Base-by-base conservation (phyloP, 1,140 invertebrate genomes). In the Papilio polytes region DNA sequence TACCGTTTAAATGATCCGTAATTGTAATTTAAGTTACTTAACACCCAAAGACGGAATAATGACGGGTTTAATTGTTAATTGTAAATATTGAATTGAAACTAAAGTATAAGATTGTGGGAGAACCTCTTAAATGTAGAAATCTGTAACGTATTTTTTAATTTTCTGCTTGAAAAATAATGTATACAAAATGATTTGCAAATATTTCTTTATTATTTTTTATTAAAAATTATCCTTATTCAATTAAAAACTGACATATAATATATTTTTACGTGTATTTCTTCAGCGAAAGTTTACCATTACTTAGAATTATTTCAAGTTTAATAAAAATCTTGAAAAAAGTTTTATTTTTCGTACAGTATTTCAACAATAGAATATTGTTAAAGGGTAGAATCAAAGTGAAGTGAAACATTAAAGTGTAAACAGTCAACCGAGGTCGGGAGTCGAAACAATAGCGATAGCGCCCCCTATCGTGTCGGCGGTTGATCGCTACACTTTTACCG, bases 381-480 rank as follows among this genome's bases (percentile, higher is more conserved):
- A 63, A 70, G 12, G 26, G 22, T 31, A 70, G 22, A 70, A 31
- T 36, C 63, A 70, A 70, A 70, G 63, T 31, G 63, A 15, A 63
- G 22, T 56, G 59, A 63, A 70, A 70, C 26, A 70, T 3, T 70
- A 15, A 36, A 70, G 63, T 70, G 63, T 26, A 18, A 70, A 70
- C 26, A 70, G 63, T 70, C 63, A 26, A 26, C 59, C 59, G 59
- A 22, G 20, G 22, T 22, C 22, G 59, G 26, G 26, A 70, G 26
- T 36, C 63, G 63, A 70, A 31, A 70, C 63, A 70, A 70, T 70
- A 31, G 12, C 22, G 13, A 70, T 70, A 36, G 26, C 63, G 63
- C 63, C 63, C 59, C 26, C 63, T 70, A 70, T 26, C 31, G 63
- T 70, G 63, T 70, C 63, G 26, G 22, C 63, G 63, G 63, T 70